Evolutionary conservation across 2,113 vertebrate genomes (phyloP).

Genomic region (Apus apus): DNA sequence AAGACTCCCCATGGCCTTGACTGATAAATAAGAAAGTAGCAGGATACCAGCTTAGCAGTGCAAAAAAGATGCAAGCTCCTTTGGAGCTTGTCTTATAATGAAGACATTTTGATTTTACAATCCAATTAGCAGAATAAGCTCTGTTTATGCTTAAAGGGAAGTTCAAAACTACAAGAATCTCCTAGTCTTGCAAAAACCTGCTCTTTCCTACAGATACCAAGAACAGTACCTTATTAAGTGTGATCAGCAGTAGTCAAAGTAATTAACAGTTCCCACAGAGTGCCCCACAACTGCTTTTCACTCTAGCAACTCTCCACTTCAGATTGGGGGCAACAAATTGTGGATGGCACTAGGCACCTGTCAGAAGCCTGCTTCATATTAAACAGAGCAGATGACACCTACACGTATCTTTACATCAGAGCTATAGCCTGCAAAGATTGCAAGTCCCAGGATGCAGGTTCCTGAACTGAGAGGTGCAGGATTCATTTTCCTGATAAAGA

Average conservation of each 20-base stretch:
- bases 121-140: constrained; percentile 39
- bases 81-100: neutral
- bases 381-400: neutral
- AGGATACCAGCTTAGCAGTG: neutral
- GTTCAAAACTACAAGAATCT: constrained; percentile 8
- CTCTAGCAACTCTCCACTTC: neutral
- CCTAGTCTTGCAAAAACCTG: constrained; percentile 23
- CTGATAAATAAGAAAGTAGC: neutral
- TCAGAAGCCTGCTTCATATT: neutral
- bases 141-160: constrained; percentile 9
- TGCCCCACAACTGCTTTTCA: neutral
- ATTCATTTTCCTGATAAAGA: neutral
- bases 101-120: constrained; percentile 32
- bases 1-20: neutral
- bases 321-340: neutral
- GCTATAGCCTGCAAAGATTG: neutral
- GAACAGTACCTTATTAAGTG: constrained; percentile 8
- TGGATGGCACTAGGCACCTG: neutral
- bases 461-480: neutral
- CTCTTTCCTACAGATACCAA: neutral
- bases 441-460: neutral
- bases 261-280: constrained; percentile 34
- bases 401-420: neutral
- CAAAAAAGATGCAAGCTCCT: constrained; percentile 10
- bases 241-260: constrained; percentile 29